Conservation (phyloP, 2,888 invertebrate species). For the Lypha dubia region DNA sequence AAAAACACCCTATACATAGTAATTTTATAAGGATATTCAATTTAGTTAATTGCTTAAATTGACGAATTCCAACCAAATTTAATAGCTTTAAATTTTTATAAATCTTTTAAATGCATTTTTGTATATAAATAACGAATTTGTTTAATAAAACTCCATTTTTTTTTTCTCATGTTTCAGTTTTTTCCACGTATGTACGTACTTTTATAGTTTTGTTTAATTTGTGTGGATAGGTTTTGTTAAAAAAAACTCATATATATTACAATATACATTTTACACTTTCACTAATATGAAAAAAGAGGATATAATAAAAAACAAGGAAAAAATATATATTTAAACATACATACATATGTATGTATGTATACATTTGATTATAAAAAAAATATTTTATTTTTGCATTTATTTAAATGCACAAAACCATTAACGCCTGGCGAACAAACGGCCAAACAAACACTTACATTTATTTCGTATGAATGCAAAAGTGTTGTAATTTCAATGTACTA, state of each 20-base stretch:
- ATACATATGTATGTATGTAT: no score
- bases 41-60: no score
- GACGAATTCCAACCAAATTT: no score
- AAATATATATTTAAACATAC: constrained; percentile 20
- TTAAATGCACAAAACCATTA: constrained; percentile 67
- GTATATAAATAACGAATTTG: no score
- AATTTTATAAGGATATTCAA: no score
- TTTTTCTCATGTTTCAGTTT: not conserved
- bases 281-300: constrained; percentile 4
- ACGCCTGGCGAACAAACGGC: constrained; percentile 37
- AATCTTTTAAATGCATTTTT: no score
- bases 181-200: not conserved
- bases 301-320: not conserved
- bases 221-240: constrained; percentile 25
- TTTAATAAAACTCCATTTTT: not conserved
- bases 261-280: constrained; percentile 27
- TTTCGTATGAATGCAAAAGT: constrained; percentile 10
- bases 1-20: no score
- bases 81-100: no score
- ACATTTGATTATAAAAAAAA: no score
- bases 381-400: no score
- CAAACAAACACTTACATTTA: not conserved
- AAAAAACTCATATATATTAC: constrained; percentile 20
- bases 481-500: constrained; percentile 1
- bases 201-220: not conserved